phyloP scores from a whole-genome alignment of 2,888 invertebrate genomes.

The Tetropium fuscum region DNA sequence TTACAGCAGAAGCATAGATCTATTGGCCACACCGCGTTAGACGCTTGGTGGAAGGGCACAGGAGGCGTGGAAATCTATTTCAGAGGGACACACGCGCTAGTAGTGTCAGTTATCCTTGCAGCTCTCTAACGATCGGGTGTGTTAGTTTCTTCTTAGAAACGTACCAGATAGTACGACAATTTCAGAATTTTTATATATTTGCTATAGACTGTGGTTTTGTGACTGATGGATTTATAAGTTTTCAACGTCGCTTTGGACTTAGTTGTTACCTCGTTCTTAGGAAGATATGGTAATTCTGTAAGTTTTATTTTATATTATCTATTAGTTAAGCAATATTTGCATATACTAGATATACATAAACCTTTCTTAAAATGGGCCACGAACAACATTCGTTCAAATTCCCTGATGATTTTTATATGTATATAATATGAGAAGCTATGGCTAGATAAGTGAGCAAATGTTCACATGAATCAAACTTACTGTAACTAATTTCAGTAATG shows the following conservation, averaged over 20 bases:
- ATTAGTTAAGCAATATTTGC: too few relatives aligned
- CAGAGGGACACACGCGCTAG: constrained; percentile 32
- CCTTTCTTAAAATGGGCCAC: too few relatives aligned
- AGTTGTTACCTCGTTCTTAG: constrained; percentile 17
- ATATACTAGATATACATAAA: too few relatives aligned
- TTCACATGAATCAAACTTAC: too few relatives aligned
- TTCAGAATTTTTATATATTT: constrained; percentile 19
- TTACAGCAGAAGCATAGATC: constrained; percentile 1
- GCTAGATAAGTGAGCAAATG: too few relatives aligned
- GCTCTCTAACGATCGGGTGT: constrained; percentile 53
- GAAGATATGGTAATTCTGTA: constrained; percentile 66
- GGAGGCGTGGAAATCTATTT: constrained; percentile 25
- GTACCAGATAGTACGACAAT: constrained; percentile 17
- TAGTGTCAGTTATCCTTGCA: constrained; percentile 55
- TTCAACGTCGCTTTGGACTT: constrained; percentile 21
- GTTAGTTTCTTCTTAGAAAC: constrained; percentile 24
- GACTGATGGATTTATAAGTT: constrained; percentile 21
- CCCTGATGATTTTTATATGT: too few relatives aligned
- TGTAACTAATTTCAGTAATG: too few relatives aligned
- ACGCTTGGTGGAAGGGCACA: constrained; percentile 21
- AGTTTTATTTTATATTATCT: constrained; percentile 49
- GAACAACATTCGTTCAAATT: too few relatives aligned
- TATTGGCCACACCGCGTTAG: constrained; percentile 45
- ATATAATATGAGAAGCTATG: too few relatives aligned
- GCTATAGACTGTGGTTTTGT: constrained; percentile 11